Percentiles rank a stretch among this genome's conserved stretches.
These are phyloP conservation scores for Notoglanidium macrostoma DNA, from an alignment of 2,797 vertebrate species.

Conservation along the genomic window DNA sequence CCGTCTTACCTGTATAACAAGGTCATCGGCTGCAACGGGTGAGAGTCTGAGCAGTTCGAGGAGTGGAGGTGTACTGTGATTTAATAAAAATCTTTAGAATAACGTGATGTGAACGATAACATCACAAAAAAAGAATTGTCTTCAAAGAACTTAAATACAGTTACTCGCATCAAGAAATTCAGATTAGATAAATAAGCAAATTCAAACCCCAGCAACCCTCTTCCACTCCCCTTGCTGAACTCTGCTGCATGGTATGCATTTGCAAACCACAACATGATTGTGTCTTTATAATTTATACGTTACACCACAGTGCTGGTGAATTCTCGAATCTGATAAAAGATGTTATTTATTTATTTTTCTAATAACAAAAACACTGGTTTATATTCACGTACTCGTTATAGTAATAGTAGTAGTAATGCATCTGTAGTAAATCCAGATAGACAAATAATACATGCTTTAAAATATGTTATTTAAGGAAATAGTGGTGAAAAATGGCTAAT, in stretches of 20 bases:
- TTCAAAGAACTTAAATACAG: neutral
- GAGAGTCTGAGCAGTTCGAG: slow-evolving; percentile 59
- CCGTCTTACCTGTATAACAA: slow-evolving; percentile 96
- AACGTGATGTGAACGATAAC: neutral
- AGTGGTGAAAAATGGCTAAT: neutral
- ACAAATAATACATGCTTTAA: neutral
- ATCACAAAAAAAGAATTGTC: neutral
- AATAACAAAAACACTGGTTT: neutral
- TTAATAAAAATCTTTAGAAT: neutral
- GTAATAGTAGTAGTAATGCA: neutral
- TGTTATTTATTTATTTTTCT: neutral
- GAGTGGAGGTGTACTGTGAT: neutral
- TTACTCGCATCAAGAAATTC: neutral
- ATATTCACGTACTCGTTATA: neutral
- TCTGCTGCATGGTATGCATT: neutral
- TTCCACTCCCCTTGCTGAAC: neutral
- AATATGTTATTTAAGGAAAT: neutral
- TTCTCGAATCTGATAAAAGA: neutral
- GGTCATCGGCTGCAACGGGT: slow-evolving; percentile 97
- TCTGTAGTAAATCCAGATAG: neutral
- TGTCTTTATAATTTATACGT: neutral
- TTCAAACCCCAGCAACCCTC: neutral
- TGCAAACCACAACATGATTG: neutral
- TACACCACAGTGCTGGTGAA: neutral
- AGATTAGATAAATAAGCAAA: neutral